Conservation (phyloP, 2,113 vertebrate species). For the Pterophyllum scalare region DNA sequence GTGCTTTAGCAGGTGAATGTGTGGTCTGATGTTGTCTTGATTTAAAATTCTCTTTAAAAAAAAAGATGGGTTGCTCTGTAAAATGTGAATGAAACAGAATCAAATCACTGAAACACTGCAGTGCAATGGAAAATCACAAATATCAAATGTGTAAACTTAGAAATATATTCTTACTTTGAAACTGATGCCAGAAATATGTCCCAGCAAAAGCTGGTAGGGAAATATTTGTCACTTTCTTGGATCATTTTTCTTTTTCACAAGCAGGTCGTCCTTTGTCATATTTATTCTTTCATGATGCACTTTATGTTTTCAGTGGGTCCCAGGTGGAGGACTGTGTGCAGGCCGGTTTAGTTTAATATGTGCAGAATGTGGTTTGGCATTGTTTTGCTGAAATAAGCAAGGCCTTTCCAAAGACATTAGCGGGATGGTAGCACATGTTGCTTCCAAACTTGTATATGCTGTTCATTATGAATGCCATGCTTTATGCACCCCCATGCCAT, state of each 20-base stretch:
- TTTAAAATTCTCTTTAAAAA: neutral
- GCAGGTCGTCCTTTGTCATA: neutral
- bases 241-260: neutral
- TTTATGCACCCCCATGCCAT: neutral
- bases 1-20: neutral
- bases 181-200: neutral
- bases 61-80: neutral
- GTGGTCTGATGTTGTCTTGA: neutral
- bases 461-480: too few relatives aligned
- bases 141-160: neutral
- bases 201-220: neutral
- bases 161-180: neutral
- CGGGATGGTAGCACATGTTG: neutral
- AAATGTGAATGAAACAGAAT: neutral
- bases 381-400: neutral
- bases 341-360: too few relatives aligned
- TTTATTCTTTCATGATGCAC: neutral
- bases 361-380: neutral
- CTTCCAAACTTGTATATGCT: neutral
- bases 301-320: neutral
- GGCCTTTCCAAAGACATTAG: neutral
- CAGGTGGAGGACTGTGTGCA: neutral
- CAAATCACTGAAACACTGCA: too few relatives aligned
- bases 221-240: neutral
- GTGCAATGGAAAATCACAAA: neutral